Evolutionary conservation across 2,113 vertebrate genomes (phyloP).

Genomic region (Eublepharis macularius): DNA sequence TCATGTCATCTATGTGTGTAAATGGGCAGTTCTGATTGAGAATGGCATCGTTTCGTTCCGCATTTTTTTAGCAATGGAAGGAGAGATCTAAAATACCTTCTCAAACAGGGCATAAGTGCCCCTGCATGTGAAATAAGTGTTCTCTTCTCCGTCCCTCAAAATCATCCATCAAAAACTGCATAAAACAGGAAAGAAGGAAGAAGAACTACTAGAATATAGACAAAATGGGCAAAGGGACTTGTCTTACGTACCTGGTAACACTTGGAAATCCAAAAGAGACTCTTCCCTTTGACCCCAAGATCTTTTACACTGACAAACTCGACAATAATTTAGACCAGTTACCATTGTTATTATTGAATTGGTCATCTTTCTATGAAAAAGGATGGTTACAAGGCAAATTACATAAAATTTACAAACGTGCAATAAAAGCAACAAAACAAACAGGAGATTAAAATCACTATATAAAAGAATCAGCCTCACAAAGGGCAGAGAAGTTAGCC

Average conservation of each 20-base stretch:
- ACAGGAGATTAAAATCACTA: background rate
- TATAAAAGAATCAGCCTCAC: background rate
- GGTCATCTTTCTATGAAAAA: background rate
- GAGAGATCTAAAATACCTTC: background rate
- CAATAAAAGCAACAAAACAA: background rate
- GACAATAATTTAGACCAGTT: background rate
- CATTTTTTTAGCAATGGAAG: accelerated
- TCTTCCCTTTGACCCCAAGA: background rate
- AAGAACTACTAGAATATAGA: background rate
- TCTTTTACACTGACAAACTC: background rate
- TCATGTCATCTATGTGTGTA: accelerated
- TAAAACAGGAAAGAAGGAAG: background rate
- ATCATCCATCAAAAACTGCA: background rate
- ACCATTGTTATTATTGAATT: background rate
- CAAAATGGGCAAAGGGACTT: background rate
- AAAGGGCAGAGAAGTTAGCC: background rate
- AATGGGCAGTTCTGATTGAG: background rate
- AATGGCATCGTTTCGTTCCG: background rate
- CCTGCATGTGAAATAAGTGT: background rate
- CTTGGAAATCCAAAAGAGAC: background rate
- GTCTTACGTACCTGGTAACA: background rate
- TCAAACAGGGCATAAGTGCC: background rate
- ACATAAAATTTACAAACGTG: background rate
- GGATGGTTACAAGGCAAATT: background rate
- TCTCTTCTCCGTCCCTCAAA: background rate